A percentile compares a stretch with the other conserved stretches of the same genome.
phyloP scores from a whole-genome alignment of 2,888 invertebrate species.

The Chrysolina haemoptera region DNA sequence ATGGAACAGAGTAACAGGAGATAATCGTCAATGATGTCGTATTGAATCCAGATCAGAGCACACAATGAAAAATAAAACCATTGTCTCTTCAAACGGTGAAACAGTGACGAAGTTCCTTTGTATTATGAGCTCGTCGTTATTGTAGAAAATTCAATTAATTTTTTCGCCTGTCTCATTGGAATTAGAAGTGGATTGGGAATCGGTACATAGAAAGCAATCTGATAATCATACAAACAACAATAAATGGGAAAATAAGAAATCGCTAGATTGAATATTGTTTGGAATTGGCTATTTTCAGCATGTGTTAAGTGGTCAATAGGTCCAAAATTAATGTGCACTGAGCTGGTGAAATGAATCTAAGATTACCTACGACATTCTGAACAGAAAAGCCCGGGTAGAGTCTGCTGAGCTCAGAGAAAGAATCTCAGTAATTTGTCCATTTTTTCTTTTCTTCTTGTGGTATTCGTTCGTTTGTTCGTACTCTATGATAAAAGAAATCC shows the following conservation, averaged over 20 bases:
- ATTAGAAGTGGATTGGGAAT: not conserved
- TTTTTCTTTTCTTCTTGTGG: no score
- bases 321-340: no score
- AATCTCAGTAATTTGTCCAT: no score
- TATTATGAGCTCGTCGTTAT: not conserved
- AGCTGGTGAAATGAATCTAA: no score
- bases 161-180: not conserved
- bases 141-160: constrained; percentile 16
- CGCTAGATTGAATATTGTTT: not conserved
- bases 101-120: not conserved
- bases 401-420: no score
- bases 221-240: not conserved
- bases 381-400: no score
- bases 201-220: not conserved
- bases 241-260: not conserved
- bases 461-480: no score
- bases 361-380: no score
- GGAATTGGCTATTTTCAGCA: no score
- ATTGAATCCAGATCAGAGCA: constrained; percentile 8
- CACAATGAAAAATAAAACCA: constrained; percentile 14
- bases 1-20: constrained; percentile 2
- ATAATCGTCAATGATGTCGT: not conserved
- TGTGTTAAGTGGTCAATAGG: no score
- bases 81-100: constrained; percentile 13
- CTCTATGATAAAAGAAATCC: no score